These are phyloP conservation scores for Dreissena rostriformis DNA, from an alignment of 1,140 invertebrate species.

Conservation along the genomic window DNA sequence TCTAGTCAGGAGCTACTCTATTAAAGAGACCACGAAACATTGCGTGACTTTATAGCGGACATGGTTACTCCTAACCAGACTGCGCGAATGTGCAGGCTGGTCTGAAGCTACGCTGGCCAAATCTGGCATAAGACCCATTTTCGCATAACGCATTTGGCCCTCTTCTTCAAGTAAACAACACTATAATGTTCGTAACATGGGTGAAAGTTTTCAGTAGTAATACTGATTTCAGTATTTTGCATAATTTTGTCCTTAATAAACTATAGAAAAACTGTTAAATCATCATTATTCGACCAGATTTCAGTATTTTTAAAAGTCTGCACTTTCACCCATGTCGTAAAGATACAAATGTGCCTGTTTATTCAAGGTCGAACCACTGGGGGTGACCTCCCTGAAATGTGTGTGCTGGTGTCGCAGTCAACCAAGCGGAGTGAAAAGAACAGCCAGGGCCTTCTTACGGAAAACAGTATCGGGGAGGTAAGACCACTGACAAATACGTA, in stretches of 20 bases:
- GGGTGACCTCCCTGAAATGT: conserved; percentile 23
- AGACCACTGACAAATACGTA: neutral
- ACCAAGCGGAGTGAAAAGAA: neutral
- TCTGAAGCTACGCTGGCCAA: too few relatives aligned
- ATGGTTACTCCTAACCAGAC: too few relatives aligned
- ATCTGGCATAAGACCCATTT: too few relatives aligned
- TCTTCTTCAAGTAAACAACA: too few relatives aligned
- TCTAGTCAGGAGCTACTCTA: too few relatives aligned
- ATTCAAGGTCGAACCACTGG: conserved; percentile 16
- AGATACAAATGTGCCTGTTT: neutral
- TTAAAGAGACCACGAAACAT: too few relatives aligned
- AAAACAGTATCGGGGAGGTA: conserved; percentile 20
- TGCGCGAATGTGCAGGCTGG: too few relatives aligned
- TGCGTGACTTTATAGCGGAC: too few relatives aligned
- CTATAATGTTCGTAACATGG: too few relatives aligned
- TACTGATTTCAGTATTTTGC: neutral
- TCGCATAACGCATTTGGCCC: too few relatives aligned
- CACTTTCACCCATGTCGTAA: too few relatives aligned
- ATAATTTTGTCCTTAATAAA: neutral
- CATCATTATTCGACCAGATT: neutral
- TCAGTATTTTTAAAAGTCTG: neutral
- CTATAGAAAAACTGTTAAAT: neutral
- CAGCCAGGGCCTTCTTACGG: neutral
- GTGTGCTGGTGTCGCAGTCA: conserved; percentile 3
- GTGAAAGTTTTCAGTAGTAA: neutral